Base-by-base conservation (phyloP, 2,113 vertebrate genomes). In the Corythornis madagascariensis region DNA sequence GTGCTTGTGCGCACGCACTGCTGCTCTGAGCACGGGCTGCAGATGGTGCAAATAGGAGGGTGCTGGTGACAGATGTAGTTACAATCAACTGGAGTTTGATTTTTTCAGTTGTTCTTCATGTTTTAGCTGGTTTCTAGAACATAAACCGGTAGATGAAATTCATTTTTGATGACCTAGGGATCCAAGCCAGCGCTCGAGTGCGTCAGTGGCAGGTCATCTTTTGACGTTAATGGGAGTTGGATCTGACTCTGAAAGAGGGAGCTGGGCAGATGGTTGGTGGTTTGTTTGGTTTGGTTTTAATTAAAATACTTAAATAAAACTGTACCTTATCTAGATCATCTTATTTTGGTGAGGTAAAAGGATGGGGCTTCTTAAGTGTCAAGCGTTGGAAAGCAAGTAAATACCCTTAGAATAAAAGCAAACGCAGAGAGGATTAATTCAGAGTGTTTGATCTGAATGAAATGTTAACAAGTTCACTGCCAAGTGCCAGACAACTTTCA, bases 221-320 rank as follows among this genome's bases (percentile, higher is more conserved):
- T 93, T 93, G 92, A 93, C 89, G 72, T 96, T 89, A 89, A 83
- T 88, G 64, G 91, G 87, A 94, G 52, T 40, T 94, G 75, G 89
- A 81, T 86, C 94, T 88, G 85, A 69, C 67, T 29, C 29, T 89
- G 80, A 74, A 83, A 40, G 87, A 91, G 83, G 61, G 78, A 93
- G 50, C 45, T 74, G 57, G 26, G 26, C 28, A 38, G 56, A n/a
- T 20, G 61, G 25, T 50, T 50, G 22, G 12, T 50, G 45, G 38
- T 38, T 48, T 76, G 2, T 50, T 88, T 20, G 16, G 16, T 83
- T 92, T 88, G 94, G 4, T 90, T 92, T 87, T 47, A 88, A 88
- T 92, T 86, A 90, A 95, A 92, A 65, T 50, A 29, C 38, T 92
- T 83, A 48, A 59, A 43, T 84, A 75, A 79, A 90, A 47, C 33